Percentiles rank a stretch among this genome's conserved stretches.
Evolutionary conservation across 2,113 vertebrate species (phyloP).

Genomic region (Taurulus bubalis): DNA sequence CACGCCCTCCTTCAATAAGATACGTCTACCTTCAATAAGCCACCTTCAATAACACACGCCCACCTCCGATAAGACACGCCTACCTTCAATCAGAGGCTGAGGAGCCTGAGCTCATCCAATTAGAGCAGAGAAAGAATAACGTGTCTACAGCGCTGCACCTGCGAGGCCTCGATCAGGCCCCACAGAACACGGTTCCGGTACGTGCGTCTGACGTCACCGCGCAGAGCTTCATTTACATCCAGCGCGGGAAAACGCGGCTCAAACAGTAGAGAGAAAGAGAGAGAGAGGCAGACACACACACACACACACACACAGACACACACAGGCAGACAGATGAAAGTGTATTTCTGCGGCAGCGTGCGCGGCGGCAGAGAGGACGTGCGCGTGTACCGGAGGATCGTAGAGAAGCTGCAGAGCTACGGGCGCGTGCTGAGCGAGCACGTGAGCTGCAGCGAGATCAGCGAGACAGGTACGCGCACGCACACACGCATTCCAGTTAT

Average conservation of each 20-base stretch:
- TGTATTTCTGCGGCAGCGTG: constrained; percentile 76
- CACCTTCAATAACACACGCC: too few relatives aligned
- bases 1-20: too few relatives aligned
- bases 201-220: not conserved
- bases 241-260: constrained; percentile 13
- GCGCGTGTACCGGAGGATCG: constrained; percentile 57
- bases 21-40: too few relatives aligned
- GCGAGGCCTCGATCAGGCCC: not conserved
- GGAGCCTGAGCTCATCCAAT: not conserved
- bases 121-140: not conserved
- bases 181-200: not conserved
- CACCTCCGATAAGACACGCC: too few relatives aligned
- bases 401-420: constrained; percentile 51
- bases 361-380: constrained; percentile 72
- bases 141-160: not conserved
- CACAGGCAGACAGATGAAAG: too few relatives aligned
- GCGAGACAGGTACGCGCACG: constrained; percentile 38
- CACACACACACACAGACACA: too few relatives aligned
- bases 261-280: not conserved
- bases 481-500: not conserved
- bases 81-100: not conserved
- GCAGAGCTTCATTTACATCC: not conserved
- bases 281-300: too few relatives aligned
- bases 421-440: constrained; percentile 73
- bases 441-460: constrained; percentile 52